Base-by-base conservation (phyloP, 2,888 invertebrate genomes). In the Philhelius pedissequus region DNA sequence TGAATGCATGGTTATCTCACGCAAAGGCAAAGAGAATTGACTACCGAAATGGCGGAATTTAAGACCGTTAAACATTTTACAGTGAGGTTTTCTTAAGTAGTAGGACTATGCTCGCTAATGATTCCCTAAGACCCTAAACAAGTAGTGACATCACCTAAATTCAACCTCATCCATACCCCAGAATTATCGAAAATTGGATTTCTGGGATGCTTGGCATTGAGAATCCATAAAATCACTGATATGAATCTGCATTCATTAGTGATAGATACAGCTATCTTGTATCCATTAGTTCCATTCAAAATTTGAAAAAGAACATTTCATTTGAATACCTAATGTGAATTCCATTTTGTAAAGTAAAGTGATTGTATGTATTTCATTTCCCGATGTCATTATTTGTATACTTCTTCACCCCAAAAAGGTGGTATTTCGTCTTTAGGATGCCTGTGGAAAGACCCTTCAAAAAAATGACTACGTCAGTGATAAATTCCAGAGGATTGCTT, bases 271-370 rank as follows among this genome's bases (percentile, higher is more conserved):
- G n/a, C n/a, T n/a, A 30, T 30, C 30, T 18, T 30, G 4, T 22
- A 22, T 27, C 71, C 70, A 84, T 84, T 75, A 75, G 75, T 75
- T 80, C 64, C 79, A 75, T 38, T 54, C 6, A 38, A 15, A 7
- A 3, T 40, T 40, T 69, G 13, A 50, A 50, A 50, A 50, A 70
- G 50, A 83, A 35, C 20, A 40, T 79, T 66, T 60, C 43, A 79
- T 83, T 83, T 70, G 74, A 79, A 83, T 83, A n/a, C n/a, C n/a
- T n/a, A 78, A 83, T 79, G 58, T 18, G 52, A 71, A 71, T 80
- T 56, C 60, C 71, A 79, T 71, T n/a, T 68, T 70, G 30, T 56
- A 75, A 66, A 80, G 71, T 80, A 58, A 64, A 64, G 62, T 79
- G 75, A 84, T 84, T 84, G 70, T 75, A 71, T 38, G 66, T 58